Base-by-base conservation (phyloP, 2,888 invertebrate genomes). In the Melanophora roralis region DNA sequence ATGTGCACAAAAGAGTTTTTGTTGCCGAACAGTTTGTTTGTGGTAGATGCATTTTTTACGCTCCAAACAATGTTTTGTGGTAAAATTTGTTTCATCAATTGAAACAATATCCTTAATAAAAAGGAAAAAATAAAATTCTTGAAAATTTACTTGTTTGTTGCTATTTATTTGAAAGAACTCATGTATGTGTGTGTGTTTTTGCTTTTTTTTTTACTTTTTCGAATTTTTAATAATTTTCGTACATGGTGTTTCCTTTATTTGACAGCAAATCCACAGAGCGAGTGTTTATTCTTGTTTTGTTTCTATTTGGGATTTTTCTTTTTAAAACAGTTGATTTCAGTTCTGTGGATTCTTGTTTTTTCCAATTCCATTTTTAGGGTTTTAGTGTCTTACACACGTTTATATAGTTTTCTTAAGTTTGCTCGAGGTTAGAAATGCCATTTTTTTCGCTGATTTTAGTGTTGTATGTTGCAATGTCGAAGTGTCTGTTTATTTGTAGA, bases 201-300 rank as follows among this genome's bases (percentile, higher is more conserved):
- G 14, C 27, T 9, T 51, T 3, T 38, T 43, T 55, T 16, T 59
- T 21, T 60, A 34, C 53, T 23, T 32, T 11, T 71, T 78, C 45
- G 64, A 45, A 55, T 51, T 76, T n/a, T 68, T 60, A 49, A 76
- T 81, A 79, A 82, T 83, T 83, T 68, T 78, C 77, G 79, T 64
- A 47, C 67, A 73, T 67, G 38, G 71, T 68, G 71, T 45, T 81
- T 77, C 75, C 73, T 80, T 78, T 81, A 81, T 81, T 81, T 82
- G 82, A 82, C 82, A 81, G 81, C 68, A 57, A 76, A 68, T 74
- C 76, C 76, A 47, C 67, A 67, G 51, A 51, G 32, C 34, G 21
- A 38, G 8, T 21, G 12, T 5, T 23, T 21, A 27, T 27, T 27
- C 27, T 27, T 27, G 27, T 67, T 67, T 79, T 69, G 38, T 69